Percentiles rank a stretch among this genome's conserved stretches.
Conservation (phyloP, 2,888 invertebrate species). For the Orgyia antiqua region DNA sequence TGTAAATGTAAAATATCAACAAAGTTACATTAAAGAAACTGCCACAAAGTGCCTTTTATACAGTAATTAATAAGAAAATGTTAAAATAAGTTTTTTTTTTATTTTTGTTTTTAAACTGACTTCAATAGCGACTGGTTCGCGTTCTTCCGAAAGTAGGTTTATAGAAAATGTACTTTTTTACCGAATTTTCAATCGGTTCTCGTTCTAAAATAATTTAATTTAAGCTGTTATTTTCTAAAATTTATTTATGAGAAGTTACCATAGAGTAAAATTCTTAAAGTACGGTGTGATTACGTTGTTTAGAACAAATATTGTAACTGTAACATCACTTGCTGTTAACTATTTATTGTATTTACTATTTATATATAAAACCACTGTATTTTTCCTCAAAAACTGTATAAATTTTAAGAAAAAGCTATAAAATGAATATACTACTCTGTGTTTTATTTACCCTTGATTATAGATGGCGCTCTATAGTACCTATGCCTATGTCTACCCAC, state of each 20-base stretch:
- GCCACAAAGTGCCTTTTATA: constrained; percentile 76
- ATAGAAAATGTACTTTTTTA: constrained; percentile 26
- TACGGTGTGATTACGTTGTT: constrained; percentile 27
- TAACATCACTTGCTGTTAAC: constrained; percentile 60
- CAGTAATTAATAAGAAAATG: constrained; percentile 43
- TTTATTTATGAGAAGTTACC: constrained; percentile 76
- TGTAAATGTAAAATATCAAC: constrained; percentile 50
- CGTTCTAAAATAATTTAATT: constrained; percentile 35
- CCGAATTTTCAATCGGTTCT: constrained; percentile 25
- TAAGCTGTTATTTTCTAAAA: constrained; percentile 56
- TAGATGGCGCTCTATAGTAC: not conserved
- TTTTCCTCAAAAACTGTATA: constrained; percentile 60
- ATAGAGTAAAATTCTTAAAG: constrained; percentile 50
- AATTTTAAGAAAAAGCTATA: constrained; percentile 66
- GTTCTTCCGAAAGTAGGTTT: constrained; percentile 42
- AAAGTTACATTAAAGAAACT: constrained; percentile 59
- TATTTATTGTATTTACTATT: constrained; percentile 51
- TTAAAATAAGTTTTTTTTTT: constrained; percentile 35
- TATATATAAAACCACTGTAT: constrained; percentile 47
- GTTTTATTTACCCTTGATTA: constrained; percentile 32
- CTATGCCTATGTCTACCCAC: not conserved
- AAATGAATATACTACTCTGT: constrained; percentile 45
- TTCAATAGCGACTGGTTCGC: constrained; percentile 67
- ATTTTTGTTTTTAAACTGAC: constrained; percentile 29
- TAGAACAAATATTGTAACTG: constrained; percentile 26